A percentile compares a stretch with the other conserved stretches of the same genome.
Evolutionary conservation across 2,888 invertebrate species (phyloP).

Genomic region (Sepiola atlantica): DNA sequence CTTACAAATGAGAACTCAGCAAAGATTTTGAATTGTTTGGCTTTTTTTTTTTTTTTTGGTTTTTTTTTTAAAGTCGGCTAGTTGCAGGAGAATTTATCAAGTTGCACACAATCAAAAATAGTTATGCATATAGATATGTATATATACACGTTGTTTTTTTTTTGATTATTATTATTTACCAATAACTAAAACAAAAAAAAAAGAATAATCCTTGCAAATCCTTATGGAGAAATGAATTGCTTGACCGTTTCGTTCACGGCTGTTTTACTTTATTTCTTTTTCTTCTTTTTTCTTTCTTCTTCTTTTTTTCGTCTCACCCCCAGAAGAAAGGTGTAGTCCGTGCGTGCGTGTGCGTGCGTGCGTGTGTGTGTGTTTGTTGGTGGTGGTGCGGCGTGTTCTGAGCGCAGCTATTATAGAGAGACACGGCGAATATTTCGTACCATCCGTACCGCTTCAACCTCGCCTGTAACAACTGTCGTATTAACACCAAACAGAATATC

Average conservation of each 20-base stretch:
- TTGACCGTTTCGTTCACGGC: background rate
- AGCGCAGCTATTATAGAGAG: background rate
- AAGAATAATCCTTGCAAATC: background rate
- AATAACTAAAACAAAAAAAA: background rate
- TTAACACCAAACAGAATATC: too few species aligned
- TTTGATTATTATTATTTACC: background rate
- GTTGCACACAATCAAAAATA: background rate
- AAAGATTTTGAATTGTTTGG: too few species aligned
- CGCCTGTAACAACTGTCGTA: background rate
- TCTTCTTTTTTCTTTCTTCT: background rate
- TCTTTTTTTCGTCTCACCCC: background rate
- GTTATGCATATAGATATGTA: background rate
- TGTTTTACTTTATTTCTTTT: background rate
- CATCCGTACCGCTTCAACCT: background rate
- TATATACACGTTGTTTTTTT: background rate
- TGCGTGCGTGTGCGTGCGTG: background rate
- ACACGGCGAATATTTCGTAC: background rate
- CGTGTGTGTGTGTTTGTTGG: background rate
- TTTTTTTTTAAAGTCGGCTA: background rate
- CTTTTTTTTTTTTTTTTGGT: background rate
- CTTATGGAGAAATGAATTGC: background rate
- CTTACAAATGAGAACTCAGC: too few species aligned
- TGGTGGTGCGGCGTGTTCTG: background rate
- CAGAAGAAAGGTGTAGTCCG: background rate
- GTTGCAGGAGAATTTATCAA: background rate